phyloP scores from a whole-genome alignment of 2,797 vertebrate species.

The Dendrocincla fuliginosa region DNA sequence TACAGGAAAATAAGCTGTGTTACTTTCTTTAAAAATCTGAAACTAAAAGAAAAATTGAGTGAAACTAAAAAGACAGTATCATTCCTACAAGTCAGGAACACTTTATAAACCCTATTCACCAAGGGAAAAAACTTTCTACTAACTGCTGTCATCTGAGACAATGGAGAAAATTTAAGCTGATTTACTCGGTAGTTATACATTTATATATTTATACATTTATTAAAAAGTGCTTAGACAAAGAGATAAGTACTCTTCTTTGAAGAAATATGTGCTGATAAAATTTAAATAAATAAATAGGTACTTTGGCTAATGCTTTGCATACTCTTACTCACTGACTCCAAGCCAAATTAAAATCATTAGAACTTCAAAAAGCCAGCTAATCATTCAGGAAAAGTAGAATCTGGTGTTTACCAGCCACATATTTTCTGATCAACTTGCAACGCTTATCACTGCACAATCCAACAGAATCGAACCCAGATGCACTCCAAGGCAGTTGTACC shows the following conservation, averaged over 20 bases:
- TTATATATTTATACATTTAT: conserved; percentile 28
- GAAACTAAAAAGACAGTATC: neutral
- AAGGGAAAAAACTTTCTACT: neutral
- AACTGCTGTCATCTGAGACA: conserved; percentile 39
- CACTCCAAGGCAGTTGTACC: neutral
- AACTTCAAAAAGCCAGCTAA: conserved; percentile 56
- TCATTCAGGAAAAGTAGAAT: conserved; percentile 59
- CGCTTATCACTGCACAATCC: neutral
- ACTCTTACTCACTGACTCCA: conserved; percentile 63
- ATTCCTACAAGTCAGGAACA: neutral
- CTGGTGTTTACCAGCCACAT: conserved; percentile 41
- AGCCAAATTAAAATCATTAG: conserved; percentile 66
- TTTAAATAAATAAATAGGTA: conserved; percentile 67
- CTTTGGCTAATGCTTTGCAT: conserved; percentile 70
- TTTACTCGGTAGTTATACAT: conserved; percentile 5
- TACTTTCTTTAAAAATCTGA: neutral
- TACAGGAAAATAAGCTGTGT: neutral
- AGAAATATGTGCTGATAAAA: conserved; percentile 59
- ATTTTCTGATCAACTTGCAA: conserved; percentile 45
- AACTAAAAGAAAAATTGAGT: neutral
- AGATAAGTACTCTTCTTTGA: conserved; percentile 60
- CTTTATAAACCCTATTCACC: neutral
- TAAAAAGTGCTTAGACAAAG: conserved; percentile 50
- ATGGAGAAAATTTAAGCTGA: neutral
- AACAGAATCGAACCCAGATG: conserved; percentile 47